Evolutionary conservation across 35 echinoderm and acorn worm genomes (phyloP).

Genomic region (Eucidaris tribuloides): DNA sequence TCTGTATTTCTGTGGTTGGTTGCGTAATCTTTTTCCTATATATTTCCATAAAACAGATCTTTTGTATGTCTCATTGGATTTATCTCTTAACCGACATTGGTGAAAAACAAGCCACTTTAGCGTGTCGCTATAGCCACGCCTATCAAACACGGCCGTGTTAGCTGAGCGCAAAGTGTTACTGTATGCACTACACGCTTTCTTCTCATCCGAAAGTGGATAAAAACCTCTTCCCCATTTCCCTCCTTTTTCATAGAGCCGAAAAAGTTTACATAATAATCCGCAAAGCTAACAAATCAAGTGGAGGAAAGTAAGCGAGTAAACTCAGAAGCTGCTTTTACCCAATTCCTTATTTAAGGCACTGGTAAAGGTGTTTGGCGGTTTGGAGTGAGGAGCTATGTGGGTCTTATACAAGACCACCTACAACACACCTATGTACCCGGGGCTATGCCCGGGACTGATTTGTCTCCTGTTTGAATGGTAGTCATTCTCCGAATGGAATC

Average conservation of each 20-base stretch:
- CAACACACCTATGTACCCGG: slow-evolving; percentile 4
- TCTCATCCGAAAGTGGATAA: slow-evolving; percentile 1
- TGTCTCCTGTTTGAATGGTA: background rate
- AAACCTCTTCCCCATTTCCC: background rate
- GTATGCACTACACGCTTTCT: background rate
- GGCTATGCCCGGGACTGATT: slow-evolving; percentile 4
- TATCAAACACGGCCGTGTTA: background rate
- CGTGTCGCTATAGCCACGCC: slow-evolving; percentile 21
- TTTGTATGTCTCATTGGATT: slow-evolving; percentile 20
- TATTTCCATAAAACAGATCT: background rate
- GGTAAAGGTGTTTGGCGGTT: too few relatives aligned
- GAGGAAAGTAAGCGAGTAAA: background rate
- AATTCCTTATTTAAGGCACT: slow-evolving; percentile 21
- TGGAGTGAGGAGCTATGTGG: too few relatives aligned
- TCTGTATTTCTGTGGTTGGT: too few relatives aligned
- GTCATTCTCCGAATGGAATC: background rate
- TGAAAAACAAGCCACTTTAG: slow-evolving; percentile 27
- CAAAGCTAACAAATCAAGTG: slow-evolving; percentile 38
- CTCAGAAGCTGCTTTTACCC: background rate
- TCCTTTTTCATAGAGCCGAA: background rate
- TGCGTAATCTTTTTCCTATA: background rate
- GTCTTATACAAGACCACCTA: slow-evolving; percentile 35
- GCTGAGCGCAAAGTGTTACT: background rate
- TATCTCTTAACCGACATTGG: slow-evolving; percentile 18
- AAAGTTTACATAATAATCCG: slow-evolving; percentile 27